Conservation (phyloP, 53 echinoderm and acorn worm species). For the Echinometra lucunter region DNA sequence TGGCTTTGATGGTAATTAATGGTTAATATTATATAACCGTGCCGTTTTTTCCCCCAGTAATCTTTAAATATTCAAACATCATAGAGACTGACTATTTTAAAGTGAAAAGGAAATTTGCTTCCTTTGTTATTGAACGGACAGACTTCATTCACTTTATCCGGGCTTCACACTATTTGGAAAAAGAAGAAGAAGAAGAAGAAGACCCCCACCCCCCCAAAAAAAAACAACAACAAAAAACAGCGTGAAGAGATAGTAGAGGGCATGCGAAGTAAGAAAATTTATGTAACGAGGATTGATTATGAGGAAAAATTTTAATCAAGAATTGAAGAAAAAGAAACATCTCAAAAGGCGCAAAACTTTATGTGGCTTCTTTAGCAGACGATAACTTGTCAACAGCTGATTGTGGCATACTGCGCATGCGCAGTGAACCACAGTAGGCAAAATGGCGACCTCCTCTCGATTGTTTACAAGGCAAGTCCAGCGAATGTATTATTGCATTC, state of each 20-base stretch:
- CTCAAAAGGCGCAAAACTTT: not conserved
- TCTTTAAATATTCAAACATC: too few species aligned
- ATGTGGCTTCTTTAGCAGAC: constrained; percentile 8
- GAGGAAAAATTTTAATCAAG: not conserved
- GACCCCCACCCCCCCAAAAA: too few species aligned
- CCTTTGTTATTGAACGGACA: too few species aligned
- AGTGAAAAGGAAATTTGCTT: too few species aligned
- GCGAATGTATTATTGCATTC: constrained; percentile 4
- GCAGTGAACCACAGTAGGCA: constrained; percentile 42
- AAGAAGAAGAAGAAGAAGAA: too few species aligned
- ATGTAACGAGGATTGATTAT: not conserved
- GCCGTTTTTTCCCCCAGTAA: too few species aligned
- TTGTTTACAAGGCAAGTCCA: constrained; percentile 54
- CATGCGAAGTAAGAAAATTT: not conserved
- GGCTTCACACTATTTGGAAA: too few species aligned
- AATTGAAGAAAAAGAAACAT: not conserved
- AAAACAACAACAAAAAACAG: too few species aligned
- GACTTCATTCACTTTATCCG: too few species aligned
- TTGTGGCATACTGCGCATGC: constrained; percentile 52
- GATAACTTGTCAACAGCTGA: constrained; percentile 58
- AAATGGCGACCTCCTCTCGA: constrained; percentile 65
- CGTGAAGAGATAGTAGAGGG: not conserved
- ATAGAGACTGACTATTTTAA: too few species aligned
- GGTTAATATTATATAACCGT: too few species aligned
- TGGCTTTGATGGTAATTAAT: too few species aligned